Base-by-base conservation (phyloP, 2,888 invertebrate species). In the Endotricha flammealis region DNA sequence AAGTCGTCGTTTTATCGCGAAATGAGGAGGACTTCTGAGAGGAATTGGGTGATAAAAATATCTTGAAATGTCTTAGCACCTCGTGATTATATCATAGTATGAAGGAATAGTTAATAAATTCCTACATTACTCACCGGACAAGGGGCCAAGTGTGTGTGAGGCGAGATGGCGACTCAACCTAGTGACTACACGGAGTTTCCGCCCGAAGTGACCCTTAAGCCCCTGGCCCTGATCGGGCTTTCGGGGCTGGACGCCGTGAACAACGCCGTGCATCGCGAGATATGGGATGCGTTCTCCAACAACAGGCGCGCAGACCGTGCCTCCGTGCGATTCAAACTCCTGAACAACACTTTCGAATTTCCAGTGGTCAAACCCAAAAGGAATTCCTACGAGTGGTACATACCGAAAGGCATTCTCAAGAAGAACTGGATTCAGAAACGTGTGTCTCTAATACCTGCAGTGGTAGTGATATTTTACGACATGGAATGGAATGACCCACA, bases 401-500 rank as follows among this genome's bases (percentile, higher is more conserved):
- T 96, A 53, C 96, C 96, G 0, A 95, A 95, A 73, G 98, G 99
- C 7, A 94, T 99, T 47, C 79, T 99, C 4, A 98, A 98, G 71
- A 91, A 93, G 27, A 95, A 95, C 65, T 99, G 99, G 99, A 93
- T 98, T 88, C 89, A 91, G 32, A 99, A 99, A 75, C 96, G 98
- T 65, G 88, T 97, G 22, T 91, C 93, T 50, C 90, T 94, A 38
- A 90, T 99, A 46, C 99, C 99, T 5, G 93, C 98, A 1, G 93
- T 99, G 1, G 93, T 97, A 13, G 97, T 98, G 2, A 90, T 98
- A 43, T 99, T 99, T 77, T 96, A 95, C 72, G 98, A 99, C 63
- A 90, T 99, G 66, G 98, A 99, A 78, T 99, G 99, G 99, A 95
- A 96, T 68, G 98, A 98, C 77, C 88, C 90, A 0, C 90, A 92